Conservation (phyloP, 2,888 invertebrate genomes). For the Lysandra bellargus region DNA sequence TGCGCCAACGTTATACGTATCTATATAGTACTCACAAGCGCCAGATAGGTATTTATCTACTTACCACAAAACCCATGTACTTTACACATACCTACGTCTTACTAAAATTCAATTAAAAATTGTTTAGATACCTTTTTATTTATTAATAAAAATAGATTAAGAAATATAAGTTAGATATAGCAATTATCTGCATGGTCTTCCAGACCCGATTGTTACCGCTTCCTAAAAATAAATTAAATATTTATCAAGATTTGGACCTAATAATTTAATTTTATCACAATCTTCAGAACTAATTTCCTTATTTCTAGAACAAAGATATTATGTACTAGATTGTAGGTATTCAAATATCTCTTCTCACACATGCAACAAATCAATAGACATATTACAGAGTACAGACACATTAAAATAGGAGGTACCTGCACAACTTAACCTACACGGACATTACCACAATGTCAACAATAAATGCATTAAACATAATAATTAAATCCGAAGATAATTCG, state of each 20-base stretch:
- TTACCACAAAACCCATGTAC: too few relatives aligned
- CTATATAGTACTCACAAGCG: too few relatives aligned
- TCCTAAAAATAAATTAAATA: neutral
- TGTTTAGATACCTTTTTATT: too few relatives aligned
- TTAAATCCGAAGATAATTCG: constrained; percentile 17
- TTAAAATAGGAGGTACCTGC: neutral
- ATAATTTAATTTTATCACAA: too few relatives aligned
- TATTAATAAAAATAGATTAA: too few relatives aligned
- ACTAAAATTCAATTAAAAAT: too few relatives aligned
- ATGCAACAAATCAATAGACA: neutral
- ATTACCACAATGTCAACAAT: constrained; percentile 9
- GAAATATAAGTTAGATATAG: too few relatives aligned
- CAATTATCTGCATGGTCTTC: neutral
- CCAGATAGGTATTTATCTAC: too few relatives aligned
- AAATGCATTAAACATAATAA: constrained; percentile 1
- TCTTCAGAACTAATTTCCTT: too few relatives aligned
- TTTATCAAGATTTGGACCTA: neutral
- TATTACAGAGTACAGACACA: neutral
- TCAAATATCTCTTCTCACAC: neutral
- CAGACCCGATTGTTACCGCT: neutral
- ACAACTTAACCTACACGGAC: neutral
- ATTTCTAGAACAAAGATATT: too few relatives aligned
- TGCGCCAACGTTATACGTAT: too few relatives aligned
- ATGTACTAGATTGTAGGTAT: neutral
- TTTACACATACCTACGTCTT: too few relatives aligned